phyloP scores from a whole-genome alignment of 1,140 invertebrate species.

The Campoletis sonorensis region DNA sequence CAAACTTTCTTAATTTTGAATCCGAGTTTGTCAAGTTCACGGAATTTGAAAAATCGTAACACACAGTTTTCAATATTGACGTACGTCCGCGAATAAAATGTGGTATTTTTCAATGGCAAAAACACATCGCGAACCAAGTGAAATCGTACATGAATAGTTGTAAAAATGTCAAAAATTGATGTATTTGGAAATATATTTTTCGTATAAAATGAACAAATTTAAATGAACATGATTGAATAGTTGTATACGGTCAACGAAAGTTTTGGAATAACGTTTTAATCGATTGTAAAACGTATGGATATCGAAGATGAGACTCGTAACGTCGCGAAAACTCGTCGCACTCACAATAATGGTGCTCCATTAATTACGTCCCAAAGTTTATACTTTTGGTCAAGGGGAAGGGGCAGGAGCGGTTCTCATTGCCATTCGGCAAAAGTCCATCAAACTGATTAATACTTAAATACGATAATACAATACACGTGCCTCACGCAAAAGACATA shows the following conservation, averaged over 20 bases:
- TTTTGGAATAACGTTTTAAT: no score
- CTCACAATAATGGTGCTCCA: no score
- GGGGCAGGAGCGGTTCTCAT: neutral
- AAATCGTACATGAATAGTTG: neutral
- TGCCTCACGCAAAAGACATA: conserved; percentile 33
- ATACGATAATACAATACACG: conserved; percentile 34
- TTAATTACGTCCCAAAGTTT: conserved; percentile 3
- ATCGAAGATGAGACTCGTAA: no score
- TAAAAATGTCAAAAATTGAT: no score
- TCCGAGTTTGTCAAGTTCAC: neutral
- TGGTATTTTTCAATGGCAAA: neutral
- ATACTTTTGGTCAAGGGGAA: conserved; percentile 23
- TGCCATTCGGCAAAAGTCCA: conserved; percentile 1
- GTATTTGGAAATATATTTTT: no score
- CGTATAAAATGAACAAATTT: no score
- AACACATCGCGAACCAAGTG: neutral
- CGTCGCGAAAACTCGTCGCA: no score
- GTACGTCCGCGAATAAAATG: neutral
- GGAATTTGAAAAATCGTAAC: no score
- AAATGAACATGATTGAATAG: no score
- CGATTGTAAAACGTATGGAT: no score
- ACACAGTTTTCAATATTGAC: no score
- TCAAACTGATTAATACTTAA: conserved; percentile 39
- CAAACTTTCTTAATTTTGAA: neutral
- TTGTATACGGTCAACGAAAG: no score